Evolutionary conservation across 2,797 vertebrate genomes (phyloP), one percentile per base, ranked within the genome.

Genomic region (Manis crassicaudata): DNA sequence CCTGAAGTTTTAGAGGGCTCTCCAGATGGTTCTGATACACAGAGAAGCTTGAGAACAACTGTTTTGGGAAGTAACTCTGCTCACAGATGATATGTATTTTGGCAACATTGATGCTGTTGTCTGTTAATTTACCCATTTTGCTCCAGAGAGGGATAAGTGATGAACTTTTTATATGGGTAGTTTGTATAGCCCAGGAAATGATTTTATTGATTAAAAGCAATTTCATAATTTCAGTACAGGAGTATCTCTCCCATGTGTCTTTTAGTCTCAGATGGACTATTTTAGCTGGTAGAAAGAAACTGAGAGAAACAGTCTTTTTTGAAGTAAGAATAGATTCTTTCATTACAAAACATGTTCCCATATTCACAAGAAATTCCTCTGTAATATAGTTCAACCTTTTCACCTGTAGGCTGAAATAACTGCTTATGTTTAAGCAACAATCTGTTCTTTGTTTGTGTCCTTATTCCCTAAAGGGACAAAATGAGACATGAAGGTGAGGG

Each of bases 261-360:
- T 21, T 46, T 79, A 62, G 25, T 88, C 46, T 95, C 35, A 1
- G 37, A 83, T 27, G 23, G 25, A 46, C 10, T 80, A 56, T 63
- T 88, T 92, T 63, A 73, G 72, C 40, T 82, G 32, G 37, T 23
- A 82, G 50, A 92, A 92, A 63, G 18, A 58, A 92, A 96, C 27
- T 27, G 72, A 65, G 72, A 83, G 96, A 97, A 90, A 1, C 75
- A 37, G 23, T 65, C 65, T 27, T 54, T 86, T 14, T 37, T 95
- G 88, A 70, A 95, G 68, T 5, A 52, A 35, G 18, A 27, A 46
- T 2, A 72, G 54, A 40, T 70, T 73, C 35, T 92, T 88, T 91
- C 54, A 23, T 92, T 83, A 56, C 76, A 58, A 83, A 63, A 81
- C 16, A 52, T n/a, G 18, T 85, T 52, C 21, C 46, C 54, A 58